phyloP scores from a whole-genome alignment of 2,113 vertebrate genomes.

The Malaclemys terrapin region DNA sequence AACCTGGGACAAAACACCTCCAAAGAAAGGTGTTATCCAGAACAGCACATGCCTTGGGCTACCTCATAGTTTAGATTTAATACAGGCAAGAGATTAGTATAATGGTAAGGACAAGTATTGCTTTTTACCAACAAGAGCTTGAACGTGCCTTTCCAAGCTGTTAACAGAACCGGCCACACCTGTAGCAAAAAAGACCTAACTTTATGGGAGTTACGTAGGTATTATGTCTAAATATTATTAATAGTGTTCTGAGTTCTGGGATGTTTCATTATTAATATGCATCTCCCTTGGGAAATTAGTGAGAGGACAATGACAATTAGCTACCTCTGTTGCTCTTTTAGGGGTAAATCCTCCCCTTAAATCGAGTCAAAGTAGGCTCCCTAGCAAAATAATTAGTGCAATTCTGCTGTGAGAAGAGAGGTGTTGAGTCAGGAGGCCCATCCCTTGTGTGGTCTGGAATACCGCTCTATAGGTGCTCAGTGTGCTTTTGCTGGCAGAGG shows the following conservation, averaged over 20 bases:
- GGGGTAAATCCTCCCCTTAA: neutral
- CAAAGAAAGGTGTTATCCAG: neutral
- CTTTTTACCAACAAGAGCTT: neutral
- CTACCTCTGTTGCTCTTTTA: neutral
- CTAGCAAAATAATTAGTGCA: accelerated
- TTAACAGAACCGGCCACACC: neutral
- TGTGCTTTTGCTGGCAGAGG: neutral
- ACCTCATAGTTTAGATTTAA: neutral
- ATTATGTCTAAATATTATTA: neutral
- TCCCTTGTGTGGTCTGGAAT: neutral
- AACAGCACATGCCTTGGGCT: neutral
- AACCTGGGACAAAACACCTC: neutral
- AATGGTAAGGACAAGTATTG: neutral
- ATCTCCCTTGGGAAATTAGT: neutral
- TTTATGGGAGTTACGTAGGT: neutral
- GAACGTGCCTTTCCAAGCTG: neutral
- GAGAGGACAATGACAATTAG: neutral
- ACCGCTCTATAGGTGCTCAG: accelerated
- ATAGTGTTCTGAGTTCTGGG: neutral
- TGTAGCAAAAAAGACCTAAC: neutral
- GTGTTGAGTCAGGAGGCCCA: neutral
- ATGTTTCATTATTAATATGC: neutral
- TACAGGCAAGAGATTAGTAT: neutral
- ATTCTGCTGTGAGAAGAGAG: neutral
- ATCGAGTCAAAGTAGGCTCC: neutral